Base-by-base conservation (phyloP, 2,797 vertebrate species). In the Crax fasciolata region DNA sequence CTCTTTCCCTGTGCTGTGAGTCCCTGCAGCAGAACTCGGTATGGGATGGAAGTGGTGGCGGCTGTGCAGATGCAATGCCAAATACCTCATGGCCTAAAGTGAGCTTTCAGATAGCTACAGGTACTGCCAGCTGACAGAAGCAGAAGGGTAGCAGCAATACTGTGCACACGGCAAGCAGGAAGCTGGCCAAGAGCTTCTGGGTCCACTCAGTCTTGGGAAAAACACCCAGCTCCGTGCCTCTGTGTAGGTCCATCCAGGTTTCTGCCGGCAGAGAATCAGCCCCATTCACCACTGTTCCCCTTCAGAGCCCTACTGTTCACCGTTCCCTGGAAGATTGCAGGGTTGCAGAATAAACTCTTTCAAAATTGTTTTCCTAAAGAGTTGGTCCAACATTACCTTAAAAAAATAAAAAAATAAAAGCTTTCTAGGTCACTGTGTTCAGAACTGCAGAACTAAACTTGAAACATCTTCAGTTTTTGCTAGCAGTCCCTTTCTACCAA, bases 271-370 rank as follows among this genome's bases (percentile, higher is more conserved):
- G 86, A 98, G 95, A 98, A 97, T 96, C 92, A 79, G 59, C 57
- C 89, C 87, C 75, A 95, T 97, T 98, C 97, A 97, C 96, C 93
- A 97, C 90, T 97, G 95, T 97, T 96, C 90, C 84, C 91, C 90
- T 96, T 95, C 95, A 95, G 95, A 97, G 89, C 89, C 94, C 87
- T 80, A 46, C 96, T 95, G 65, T 96, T 97, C 95, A 88, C 95
- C 94, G 97, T 96, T 95, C 95, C 23, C 11, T 93, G 95, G 94
- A 97, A 68, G 58, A 96, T 90, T 76, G 91, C 72, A 5, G 84
- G 93, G 80, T 84, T 96, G 93, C 97, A 98, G 97, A 98, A 98
- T 94, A 98, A 98, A 96, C 93, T 97, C 94, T 96, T 97, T 94
- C 90, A 95, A 97, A 95, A 97, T 96, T 96, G 91, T 97, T 97